phyloP scores from a whole-genome alignment of 2,888 invertebrate genomes.

The Cephus rjabovi region DNA sequence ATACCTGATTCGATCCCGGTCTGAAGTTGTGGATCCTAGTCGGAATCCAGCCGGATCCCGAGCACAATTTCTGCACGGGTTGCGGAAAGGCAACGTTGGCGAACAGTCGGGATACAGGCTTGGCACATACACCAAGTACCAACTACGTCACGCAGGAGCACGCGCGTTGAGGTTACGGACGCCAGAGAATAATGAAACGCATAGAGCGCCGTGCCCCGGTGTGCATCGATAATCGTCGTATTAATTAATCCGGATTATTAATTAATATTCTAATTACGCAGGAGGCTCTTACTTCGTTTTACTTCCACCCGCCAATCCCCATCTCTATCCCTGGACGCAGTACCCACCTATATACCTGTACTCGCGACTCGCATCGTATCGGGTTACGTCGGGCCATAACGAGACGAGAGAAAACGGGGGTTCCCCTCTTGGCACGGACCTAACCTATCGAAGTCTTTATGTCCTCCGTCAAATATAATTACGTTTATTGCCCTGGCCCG shows the following conservation, averaged over 20 bases:
- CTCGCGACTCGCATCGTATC: slow-evolving; percentile 29
- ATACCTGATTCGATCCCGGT: too few species aligned
- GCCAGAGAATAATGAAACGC: not conserved
- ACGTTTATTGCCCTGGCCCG: slow-evolving; percentile 47
- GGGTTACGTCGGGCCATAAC: slow-evolving; percentile 23
- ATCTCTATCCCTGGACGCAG: not conserved
- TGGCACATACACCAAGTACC: not conserved
- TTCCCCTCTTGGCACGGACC: slow-evolving; percentile 14
- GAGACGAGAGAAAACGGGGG: not conserved
- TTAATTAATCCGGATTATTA: slow-evolving; percentile 50
- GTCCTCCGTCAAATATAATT: slow-evolving; percentile 58
- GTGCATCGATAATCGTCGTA: slow-evolving; percentile 39
- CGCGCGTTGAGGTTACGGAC: not conserved
- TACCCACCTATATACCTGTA: not conserved
- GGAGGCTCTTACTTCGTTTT: slow-evolving; percentile 5
- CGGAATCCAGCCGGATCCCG: too few species aligned
- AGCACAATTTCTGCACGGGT: not conserved
- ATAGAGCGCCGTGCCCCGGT: slow-evolving; percentile 6
- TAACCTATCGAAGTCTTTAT: slow-evolving; percentile 50
- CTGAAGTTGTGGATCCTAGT: too few species aligned
- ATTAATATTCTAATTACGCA: slow-evolving; percentile 54
- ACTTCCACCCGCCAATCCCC: not conserved
- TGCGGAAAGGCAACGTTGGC: not conserved
- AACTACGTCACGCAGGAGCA: not conserved
- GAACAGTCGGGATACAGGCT: not conserved